phyloP scores from a whole-genome alignment of 2,797 vertebrate genomes.

The Serranus cabrilla region DNA sequence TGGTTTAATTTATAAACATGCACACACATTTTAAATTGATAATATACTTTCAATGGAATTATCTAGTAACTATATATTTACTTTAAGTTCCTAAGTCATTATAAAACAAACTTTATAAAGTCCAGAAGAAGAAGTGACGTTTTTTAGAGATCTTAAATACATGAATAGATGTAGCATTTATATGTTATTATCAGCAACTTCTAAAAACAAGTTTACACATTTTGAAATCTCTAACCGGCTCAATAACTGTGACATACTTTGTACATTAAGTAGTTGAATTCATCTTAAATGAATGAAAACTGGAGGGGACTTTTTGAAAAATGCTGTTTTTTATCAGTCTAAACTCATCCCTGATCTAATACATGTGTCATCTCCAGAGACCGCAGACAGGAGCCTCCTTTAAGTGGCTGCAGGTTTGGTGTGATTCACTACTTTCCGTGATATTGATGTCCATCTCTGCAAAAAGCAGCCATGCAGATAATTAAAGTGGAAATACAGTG shows the following conservation, averaged over 20 bases:
- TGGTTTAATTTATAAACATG: too few species aligned
- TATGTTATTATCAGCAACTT: too few species aligned
- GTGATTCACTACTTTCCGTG: constrained; percentile 47
- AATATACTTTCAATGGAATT: too few species aligned
- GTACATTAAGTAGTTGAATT: not conserved
- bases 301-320: not conserved
- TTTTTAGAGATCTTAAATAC: too few species aligned
- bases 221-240: too few species aligned
- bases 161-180: too few species aligned
- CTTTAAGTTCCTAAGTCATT: too few species aligned
- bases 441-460: constrained; percentile 70
- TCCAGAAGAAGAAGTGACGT: too few species aligned
- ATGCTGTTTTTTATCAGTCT: not conserved
- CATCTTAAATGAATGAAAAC: not conserved
- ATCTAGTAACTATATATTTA: too few species aligned
- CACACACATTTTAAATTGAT: too few species aligned
- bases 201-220: too few species aligned
- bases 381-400: constrained; percentile 9
- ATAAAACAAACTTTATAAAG: too few species aligned
- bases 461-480: constrained; percentile 81
- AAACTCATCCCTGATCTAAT: not conserved
- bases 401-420: constrained; percentile 36
- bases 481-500: constrained; percentile 77
- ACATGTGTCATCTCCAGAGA: constrained; percentile 21
- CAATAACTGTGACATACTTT: not conserved